Evolutionary conservation across 2,888 invertebrate genomes (phyloP).

Genomic region (Apamea anceps): DNA sequence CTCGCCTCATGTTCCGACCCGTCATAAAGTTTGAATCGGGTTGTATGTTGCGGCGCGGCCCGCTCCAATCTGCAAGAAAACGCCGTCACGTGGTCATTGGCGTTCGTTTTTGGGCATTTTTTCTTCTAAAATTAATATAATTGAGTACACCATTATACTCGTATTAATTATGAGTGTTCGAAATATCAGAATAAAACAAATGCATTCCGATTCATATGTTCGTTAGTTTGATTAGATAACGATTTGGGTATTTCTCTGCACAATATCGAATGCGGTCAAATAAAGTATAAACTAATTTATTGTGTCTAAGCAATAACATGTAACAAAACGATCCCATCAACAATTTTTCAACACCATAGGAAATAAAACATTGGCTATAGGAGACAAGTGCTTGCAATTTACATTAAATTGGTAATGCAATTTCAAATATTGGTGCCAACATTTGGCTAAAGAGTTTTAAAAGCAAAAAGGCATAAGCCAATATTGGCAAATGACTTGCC

Average conservation of each 20-base stretch:
- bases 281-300: slow-evolving; percentile 37
- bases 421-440: slow-evolving; percentile 40
- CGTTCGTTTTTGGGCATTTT: too few species aligned
- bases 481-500: background rate
- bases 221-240: background rate
- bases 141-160: background rate
- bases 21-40: too few species aligned
- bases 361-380: slow-evolving; percentile 62
- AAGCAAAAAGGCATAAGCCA: background rate
- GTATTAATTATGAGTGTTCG: background rate
- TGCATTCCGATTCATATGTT: background rate
- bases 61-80: too few species aligned
- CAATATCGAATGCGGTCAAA: slow-evolving; percentile 45
- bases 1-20: too few species aligned
- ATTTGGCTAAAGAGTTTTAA: slow-evolving; percentile 9
- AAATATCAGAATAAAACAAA: background rate
- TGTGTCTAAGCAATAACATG: slow-evolving; percentile 59
- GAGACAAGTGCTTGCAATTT: slow-evolving; percentile 45
- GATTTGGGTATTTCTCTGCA: background rate
- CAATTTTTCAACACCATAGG: slow-evolving; percentile 52
- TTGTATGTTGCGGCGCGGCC: too few species aligned
- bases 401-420: slow-evolving; percentile 50
- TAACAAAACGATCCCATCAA: slow-evolving; percentile 56
- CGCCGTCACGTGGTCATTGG: too few species aligned
- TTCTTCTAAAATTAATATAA: too few species aligned